Evolutionary conservation across 2,797 vertebrate species (phyloP), one percentile per base, ranked within the genome.

Genomic region (Spinus olivaceus): DNA sequence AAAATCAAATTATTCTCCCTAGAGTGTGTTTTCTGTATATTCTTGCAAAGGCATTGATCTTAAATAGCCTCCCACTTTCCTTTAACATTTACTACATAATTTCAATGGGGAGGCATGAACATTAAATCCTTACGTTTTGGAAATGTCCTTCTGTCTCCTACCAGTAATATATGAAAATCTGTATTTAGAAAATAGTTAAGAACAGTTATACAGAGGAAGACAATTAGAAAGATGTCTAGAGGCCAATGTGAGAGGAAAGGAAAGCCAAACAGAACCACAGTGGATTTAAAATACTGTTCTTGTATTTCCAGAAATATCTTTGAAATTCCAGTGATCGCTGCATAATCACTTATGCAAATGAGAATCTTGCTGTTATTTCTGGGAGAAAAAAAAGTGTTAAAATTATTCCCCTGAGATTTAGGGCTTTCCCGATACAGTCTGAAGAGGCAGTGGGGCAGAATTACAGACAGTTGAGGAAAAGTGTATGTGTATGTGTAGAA

Each of bases 1-100:
- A 92, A 91, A 79, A 76, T 74, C 7, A 39, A 81, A 88, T 84
- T 65, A 56, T 76, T 79, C 59, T 90, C 28, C 18, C n/a, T 61
- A 6, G 32, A 83, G 46, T 74, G 24, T 88, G 61, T 83, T 91
- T 91, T 74, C 57, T 59, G 1, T 78, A 21, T 78, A 33, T 23
- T 92, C n/a, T 74, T 88, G 17, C 6, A 71, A 69, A 88, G 79
- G 33, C 47, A 47, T 56, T 90, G 50, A 65, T 87, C 69, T 91
- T 32, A 72, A 76, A 51, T 81, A 59, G 33, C 28, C 24, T 13
- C 25, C 16, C 25, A 18, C 23, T 33, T 33, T 33, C 33, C 33
- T 33, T 33, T 91, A 67, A 28, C 10, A 24, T 86, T 65, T 44
- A 76, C 39, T 53, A 27, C 7, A 6, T 70, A 3, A 24, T 86